These are phyloP conservation scores for Camelus dromedarius DNA, from an alignment of 2,113 vertebrate species.

Conservation along the genomic window DNA sequence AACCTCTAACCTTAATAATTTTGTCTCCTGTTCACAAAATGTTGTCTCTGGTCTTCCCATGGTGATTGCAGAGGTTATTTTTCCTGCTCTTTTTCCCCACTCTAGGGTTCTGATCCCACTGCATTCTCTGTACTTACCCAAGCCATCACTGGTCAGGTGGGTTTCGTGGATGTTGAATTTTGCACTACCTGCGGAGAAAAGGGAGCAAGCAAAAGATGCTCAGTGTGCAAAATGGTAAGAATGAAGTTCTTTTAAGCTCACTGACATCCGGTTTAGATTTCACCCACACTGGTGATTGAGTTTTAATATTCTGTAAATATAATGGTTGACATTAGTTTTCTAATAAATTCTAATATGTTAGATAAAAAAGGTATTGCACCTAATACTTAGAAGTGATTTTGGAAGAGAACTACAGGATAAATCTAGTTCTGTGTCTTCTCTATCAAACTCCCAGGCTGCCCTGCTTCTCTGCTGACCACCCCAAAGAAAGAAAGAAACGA, in stretches of 20 bases:
- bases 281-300: not conserved
- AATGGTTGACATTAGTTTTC: not conserved
- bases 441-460: not conserved
- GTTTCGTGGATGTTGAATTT: conserved; percentile 98
- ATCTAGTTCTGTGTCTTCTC: not conserved
- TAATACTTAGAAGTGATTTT: not conserved
- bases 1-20: not conserved
- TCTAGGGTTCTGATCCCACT: conserved; percentile 96
- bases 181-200: conserved; percentile 98
- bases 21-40: not conserved
- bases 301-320: not conserved
- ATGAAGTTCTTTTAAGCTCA: not conserved
- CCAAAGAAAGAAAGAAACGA: not conserved
- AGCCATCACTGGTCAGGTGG: conserved; percentile 98
- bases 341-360: not conserved
- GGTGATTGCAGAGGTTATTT: not conserved
- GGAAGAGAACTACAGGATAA: not conserved
- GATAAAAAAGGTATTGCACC: not conserved
- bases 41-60: not conserved
- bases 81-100: not conserved
- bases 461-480: not conserved
- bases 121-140: conserved; percentile 98
- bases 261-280: not conserved
- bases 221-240: conserved; percentile 97
- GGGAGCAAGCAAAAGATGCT: conserved; percentile 96